Evolutionary conservation across 2,797 vertebrate species (phyloP), one percentile per base, ranked within the genome.

Genomic region (Jordanella pulchra): DNA sequence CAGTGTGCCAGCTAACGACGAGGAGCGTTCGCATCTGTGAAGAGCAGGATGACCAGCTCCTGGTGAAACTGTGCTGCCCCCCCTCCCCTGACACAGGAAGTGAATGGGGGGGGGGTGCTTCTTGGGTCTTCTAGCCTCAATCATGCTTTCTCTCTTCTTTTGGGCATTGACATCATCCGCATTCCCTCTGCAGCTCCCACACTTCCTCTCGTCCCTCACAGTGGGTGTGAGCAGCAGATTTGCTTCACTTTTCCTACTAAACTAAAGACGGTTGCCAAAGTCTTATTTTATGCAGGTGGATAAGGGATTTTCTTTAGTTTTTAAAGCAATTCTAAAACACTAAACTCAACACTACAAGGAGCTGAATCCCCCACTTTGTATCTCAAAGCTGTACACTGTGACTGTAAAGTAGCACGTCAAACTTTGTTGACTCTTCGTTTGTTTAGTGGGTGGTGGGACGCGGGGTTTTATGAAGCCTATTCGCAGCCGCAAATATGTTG

Each of bases 321-420:
- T 83, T 42, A 42, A 65, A 78, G 77, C 68, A 75, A 75, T 88
- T 83, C 75, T 89, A 84, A n/a, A n/a, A 89, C 85, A 71, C 80
- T 80, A 70, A 77, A 77, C 0, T 6, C 72, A 75, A 83, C 48
- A 39, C 68, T 50, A 66, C 71, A 77, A 75, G 58, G 83, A 86
- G 79, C 82, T 83, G 84, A 86, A 73, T 3, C 67, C 76, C 83
- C 69, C 71, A 69, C 73, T 67, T 72, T 58, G 69, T 84, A 84
- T 87, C 81, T 90, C 84, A 80, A 39, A 63, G 90, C 92, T 95
- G 95, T 95, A 95, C 95, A 97, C 95, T 97, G 95, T 94, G 92
- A 95, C 93, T 92, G 90, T 89, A 94, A 84, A 87, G 86, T 94
- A 93, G 90, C 87, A 91, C 94, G 94, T 93, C 90, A 89, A 91